phyloP scores from a whole-genome alignment of 2,113 vertebrate genomes.

The Heterotilapia buettikoferi region DNA sequence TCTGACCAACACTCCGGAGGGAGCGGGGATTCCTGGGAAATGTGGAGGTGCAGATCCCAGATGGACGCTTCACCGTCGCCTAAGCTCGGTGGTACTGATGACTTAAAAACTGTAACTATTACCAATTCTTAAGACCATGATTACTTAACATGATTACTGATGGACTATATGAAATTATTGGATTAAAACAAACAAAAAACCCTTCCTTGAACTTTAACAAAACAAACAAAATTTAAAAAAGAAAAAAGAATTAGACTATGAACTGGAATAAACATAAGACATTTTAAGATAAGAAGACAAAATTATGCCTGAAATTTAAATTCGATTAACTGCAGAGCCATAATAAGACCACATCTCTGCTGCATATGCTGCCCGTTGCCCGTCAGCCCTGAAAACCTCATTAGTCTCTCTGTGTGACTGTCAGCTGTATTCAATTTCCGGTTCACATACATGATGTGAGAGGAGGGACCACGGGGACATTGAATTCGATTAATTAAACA shows the following conservation, averaged over 20 bases:
- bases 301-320: background rate
- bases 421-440: slow-evolving; percentile 26
- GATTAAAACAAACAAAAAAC: background rate
- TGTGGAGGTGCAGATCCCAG: background rate
- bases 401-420: background rate
- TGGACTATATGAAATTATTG: background rate
- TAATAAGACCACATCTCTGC: background rate
- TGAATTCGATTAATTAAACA: slow-evolving; percentile 2
- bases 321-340: background rate
- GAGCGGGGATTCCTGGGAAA: background rate
- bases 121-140: background rate
- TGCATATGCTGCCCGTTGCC: background rate
- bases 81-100: background rate
- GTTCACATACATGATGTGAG: background rate
- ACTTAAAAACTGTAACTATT: background rate
- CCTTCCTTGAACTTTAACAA: background rate
- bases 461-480: background rate
- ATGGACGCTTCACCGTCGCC: background rate
- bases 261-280: background rate
- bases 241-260: background rate
- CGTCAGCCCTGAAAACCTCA: background rate
- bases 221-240: background rate
- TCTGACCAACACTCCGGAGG: too few relatives aligned
- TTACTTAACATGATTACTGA: background rate
- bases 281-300: background rate